Base-by-base conservation (phyloP, 2,888 invertebrate genomes). In the Pharmacophagus antenor region DNA sequence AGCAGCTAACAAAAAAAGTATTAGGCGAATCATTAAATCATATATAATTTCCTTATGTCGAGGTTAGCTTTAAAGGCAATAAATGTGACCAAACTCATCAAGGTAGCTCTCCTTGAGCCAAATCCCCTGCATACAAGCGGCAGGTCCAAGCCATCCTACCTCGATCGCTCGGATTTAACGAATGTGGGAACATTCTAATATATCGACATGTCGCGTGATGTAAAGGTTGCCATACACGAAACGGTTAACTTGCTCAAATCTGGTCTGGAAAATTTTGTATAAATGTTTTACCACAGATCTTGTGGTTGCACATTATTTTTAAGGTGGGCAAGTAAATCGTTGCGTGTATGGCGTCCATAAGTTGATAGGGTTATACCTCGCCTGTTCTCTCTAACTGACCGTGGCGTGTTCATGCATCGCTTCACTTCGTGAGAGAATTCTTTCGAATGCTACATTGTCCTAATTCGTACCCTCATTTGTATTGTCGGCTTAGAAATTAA, bases 391-490 rank as follows among this genome's bases (percentile, higher is more conserved):
- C 74, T 79, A 84, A 81, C 83, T 83, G 80, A 84, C 84, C 88
- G 82, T 85, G 77, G 80, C 80, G 75, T 66, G 74, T 85, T 82
- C 72, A 84, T 82, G 89, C 87, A 80, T 80, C 84, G 87, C 66
- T 78, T 82, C 77, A 67, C 74, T 65, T 70, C 87, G 89, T 90
- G 89, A 80, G 89, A 89, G 86, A 73, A 83, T 78, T 80, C 77
- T 77, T 73, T 74, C 74, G 74, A 68, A 72, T 70, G 76, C 70
- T 68, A 76, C 80, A 84, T 86, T 87, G 85, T 85, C 84, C 75
- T 79, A 72, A 72, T 74, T 76, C 76, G 64, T 76, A 75, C 79
- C 78, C 82, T 78, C 76, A 72, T 82, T 77, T 77, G 70, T 76
- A 73, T 68, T 71, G 73, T 73, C 71, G 66, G 71, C 73, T 70